Evolutionary conservation across 2,888 invertebrate species (phyloP), one percentile per base, ranked within the genome.

Genomic region (Himalopsyche japonica): DNA sequence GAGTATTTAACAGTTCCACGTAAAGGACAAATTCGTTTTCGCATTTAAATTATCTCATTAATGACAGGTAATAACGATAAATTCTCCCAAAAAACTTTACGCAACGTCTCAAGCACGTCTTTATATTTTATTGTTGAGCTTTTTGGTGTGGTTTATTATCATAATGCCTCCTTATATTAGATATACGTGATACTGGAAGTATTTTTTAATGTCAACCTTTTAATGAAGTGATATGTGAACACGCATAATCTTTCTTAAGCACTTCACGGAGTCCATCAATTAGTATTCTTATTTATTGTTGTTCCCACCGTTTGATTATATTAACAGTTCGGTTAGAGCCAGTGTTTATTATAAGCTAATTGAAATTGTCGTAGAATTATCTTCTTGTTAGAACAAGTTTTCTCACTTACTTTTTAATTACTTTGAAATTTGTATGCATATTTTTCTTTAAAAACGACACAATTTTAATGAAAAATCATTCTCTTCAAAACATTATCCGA

Each of bases 201-300:
- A 57, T 57, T 7, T 15, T 24, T n/a, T 20, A 57, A 57, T 57
- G 57, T 57, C 57, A 57, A n/a, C 57, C 70, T 32, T 82, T 79
- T 82, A 82, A 83, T 83, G 80, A 83, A 83, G 80, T 80, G 83
- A 80, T 80, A 80, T 76, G 47, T 57, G 47, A 80, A 83, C 80
- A 83, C 76, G 49, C 76, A 34, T 83, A 80, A 83, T 83, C 80
- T 83, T 70, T 20, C 37, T 15, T 30, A 83, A 83, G 80, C 47
- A 81, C 77, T 78, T 81, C 78, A 43, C 76, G 82, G 82, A 48
- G 85, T 85, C 27, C 70, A 64, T 85, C 85, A 85, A 85, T 85
- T 85, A 85, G 85, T 79, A 78, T 83, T 83, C 81, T 47, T 85
- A 80, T 85, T 83, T 85, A 83, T 85, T 81, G 82, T 47, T 76